These are phyloP conservation scores for Montipora foliosa DNA, from an alignment of 64 coral and sea anemone genomes.

Conservation along the genomic window DNA sequence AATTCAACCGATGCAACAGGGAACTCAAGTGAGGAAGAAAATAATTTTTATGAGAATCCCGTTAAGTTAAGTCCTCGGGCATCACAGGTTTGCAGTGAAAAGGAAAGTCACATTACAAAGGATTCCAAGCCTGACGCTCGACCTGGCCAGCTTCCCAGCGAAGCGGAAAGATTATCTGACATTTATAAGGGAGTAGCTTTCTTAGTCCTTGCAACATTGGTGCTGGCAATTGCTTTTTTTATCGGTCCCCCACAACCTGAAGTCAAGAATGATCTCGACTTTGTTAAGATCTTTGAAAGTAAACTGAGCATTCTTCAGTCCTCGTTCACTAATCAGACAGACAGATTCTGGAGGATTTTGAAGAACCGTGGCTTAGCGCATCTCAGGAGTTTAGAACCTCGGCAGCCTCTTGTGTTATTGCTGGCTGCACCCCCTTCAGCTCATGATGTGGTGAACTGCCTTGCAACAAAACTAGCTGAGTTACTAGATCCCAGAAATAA, in stretches of 20 bases:
- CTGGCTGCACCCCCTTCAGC: slow-evolving; percentile 65
- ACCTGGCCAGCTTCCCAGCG: not conserved
- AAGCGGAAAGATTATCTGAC: not conserved
- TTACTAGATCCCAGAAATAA: slow-evolving; percentile 33
- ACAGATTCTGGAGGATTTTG: slow-evolving; percentile 67
- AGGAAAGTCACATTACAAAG: no score
- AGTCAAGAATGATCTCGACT: not conserved
- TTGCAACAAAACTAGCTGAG: slow-evolving; percentile 75
- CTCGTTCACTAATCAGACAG: slow-evolving; percentile 67
- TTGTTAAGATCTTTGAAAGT: slow-evolving; percentile 43
- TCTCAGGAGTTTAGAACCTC: slow-evolving; percentile 17
- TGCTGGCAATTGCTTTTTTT: not conserved
- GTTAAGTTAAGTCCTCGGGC: no score
- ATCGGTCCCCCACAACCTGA: not conserved
- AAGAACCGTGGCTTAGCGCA: slow-evolving; percentile 65
- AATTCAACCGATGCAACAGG: not conserved
- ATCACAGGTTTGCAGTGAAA: no score
- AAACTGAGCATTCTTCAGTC: slow-evolving; percentile 30
- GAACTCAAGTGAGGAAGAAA: not conserved
- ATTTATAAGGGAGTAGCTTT: not conserved
- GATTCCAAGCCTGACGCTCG: not conserved
- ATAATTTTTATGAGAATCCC: no score
- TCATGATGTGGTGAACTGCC: slow-evolving; percentile 58
- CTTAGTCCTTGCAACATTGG: not conserved
- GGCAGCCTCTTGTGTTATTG: slow-evolving; percentile 78